Evolutionary conservation across 2,797 vertebrate genomes (phyloP), one percentile per base, ranked within the genome.

Genomic region (Podarcis siculus): DNA sequence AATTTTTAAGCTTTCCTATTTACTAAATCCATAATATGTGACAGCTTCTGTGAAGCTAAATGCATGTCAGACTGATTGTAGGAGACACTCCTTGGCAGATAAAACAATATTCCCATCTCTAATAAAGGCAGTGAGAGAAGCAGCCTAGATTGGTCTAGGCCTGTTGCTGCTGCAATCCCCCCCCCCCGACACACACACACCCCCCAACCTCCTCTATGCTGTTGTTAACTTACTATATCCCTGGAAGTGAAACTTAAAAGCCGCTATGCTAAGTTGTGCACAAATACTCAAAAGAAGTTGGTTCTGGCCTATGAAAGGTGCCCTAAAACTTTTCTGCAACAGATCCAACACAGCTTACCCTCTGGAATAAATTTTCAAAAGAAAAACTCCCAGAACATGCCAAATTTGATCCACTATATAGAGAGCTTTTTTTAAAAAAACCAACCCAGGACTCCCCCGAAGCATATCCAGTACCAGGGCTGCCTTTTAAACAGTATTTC

Each of bases 171-270:
- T 32, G 64, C 86, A 61, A 92, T 90, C 45, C 0, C 8, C 45
- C 3, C 49, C 3, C 49, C 3, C 49, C 3, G 3, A 10, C 42
- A 12, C 45, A 3, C 45, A 3, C 45, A 10, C 45, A 12, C 45
- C 3, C 10, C 37, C 37, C 49, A 13, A 49, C 49, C 49, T 55
- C 49, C 13, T 55, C 49, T 55, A 55, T 55, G 0, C 10, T 55
- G 49, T 55, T 55, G 13, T 55, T 55, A 55, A 55, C 49, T 67
- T 90, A 92, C 66, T 93, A 72, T 87, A 94, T 89, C 82, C 88
- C 90, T 79, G 91, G 78, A 93, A 89, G 66, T 86, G 23, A 13
- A 6, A 88, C 86, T 94, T 86, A 85, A 83, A 91, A 94, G 88
- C 92, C 83, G 2, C 66, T 45, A 39, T 58, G 83, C 88, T 87